Base-by-base conservation (phyloP, 1,140 invertebrate species). In the Hesperophylax magnus region DNA sequence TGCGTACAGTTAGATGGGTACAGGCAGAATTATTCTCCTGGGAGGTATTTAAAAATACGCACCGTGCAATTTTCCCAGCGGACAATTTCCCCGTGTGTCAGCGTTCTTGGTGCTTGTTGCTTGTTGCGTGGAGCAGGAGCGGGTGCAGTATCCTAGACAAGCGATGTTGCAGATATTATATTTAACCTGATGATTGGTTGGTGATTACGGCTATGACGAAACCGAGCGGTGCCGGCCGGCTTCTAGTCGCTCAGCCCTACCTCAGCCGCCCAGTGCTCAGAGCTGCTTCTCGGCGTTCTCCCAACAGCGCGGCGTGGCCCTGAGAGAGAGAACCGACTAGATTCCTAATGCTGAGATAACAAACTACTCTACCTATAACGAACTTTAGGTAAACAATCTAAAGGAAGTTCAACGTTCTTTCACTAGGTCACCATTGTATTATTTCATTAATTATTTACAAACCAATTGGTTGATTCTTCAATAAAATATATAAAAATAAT, bases 171-270 rank as follows among this genome's bases (percentile, higher is more conserved):
- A 58, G 20, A 65, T 27, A 65, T 65, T 65, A 34, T 67, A 67
- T 61, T 24, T 61, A 24, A 61, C 9, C 58, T 8, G 39, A 8
- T 14, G 39, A 47, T 47, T 47, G 34, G 34, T 8, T 11, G 63
- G 31, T 67, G 31, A 67, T 67, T 27, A 67, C 63, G 27, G 24
- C 27, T 27, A 31, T 67, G 63, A 67, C 15, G 63, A 67, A 67
- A 67, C 17, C 34, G 8, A 31, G 4, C 22, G 8, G 15, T 15
- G 61, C 61, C 61, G 11, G 61, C 61, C 61, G 61, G 63, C 63
- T 7, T n/a, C 63, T n/a, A 14, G 63, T n/a, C 63, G 4, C 60
- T 24, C 20, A 27, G 63, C 22, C 63, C 63, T 5, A 5, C 20
- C 20, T 2, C 60, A 11, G n/a, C 14, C 31, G 31, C 63, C 24